Percentiles rank a stretch among this genome's conserved stretches.
Evolutionary conservation across 2,888 invertebrate species (phyloP).

Genomic region (Cantharis flavilabris): DNA sequence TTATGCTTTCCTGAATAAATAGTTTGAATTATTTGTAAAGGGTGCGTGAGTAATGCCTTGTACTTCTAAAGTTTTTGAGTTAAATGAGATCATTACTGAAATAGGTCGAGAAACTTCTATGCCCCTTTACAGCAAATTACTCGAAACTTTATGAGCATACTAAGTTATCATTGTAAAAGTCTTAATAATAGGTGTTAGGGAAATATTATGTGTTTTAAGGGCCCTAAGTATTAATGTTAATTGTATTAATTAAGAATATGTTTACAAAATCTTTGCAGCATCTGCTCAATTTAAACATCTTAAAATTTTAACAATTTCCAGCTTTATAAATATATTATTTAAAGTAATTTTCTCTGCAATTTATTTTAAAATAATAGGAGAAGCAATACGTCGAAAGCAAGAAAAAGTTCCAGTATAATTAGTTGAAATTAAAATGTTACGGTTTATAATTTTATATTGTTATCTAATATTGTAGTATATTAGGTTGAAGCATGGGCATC

Average conservation of each 20-base stretch:
- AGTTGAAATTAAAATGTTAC: not conserved
- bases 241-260: not conserved
- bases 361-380: not conserved
- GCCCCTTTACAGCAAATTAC: not conserved
- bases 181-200: not conserved
- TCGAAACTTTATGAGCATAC: conserved; percentile 1
- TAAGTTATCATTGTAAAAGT: conserved; percentile 4
- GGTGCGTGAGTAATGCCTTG: not conserved
- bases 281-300: not conserved
- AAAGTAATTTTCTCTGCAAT: not conserved
- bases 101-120: conserved; percentile 2
- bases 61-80: conserved; percentile 1
- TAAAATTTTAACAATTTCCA: not conserved
- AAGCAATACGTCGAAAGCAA: not conserved
- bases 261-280: not conserved
- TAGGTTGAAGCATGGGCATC: not conserved
- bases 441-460: not conserved
- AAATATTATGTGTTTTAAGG: conserved; percentile 2
- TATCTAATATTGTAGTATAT: not conserved
- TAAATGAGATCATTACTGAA: conserved; percentile 2
- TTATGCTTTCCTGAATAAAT: not conserved
- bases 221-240: not conserved
- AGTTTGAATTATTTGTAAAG: not conserved
- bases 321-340: not conserved
- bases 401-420: not conserved